Conservation (phyloP, 1,140 invertebrate species). For the Brachystomella parvula region DNA sequence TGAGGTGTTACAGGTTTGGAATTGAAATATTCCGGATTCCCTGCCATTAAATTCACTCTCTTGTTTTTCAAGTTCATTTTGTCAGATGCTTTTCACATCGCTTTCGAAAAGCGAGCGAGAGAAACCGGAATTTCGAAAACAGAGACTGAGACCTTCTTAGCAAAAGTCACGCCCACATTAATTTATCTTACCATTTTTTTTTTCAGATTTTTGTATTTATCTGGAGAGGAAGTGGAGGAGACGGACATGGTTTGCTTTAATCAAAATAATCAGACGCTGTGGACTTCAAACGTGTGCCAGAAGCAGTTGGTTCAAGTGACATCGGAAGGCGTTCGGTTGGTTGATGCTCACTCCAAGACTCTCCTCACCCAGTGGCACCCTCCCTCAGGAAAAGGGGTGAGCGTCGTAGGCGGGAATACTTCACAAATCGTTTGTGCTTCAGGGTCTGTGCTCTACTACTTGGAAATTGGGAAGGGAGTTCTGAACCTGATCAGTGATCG, state of each 20-base stretch:
- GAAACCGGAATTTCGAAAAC: no score
- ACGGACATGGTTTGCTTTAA: slow-evolving; percentile 85
- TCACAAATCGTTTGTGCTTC: slow-evolving; percentile 80
- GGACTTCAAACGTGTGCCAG: slow-evolving; percentile 77
- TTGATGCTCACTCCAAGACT: slow-evolving; percentile 57
- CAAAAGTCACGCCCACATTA: background rate
- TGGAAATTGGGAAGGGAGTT: slow-evolving; percentile 64
- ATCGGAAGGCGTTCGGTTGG: slow-evolving; percentile 57
- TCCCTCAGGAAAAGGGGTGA: slow-evolving; percentile 64
- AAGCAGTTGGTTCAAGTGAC: slow-evolving; percentile 80
- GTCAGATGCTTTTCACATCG: no score
- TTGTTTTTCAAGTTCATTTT: no score
- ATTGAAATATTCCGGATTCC: no score
- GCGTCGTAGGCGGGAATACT: slow-evolving; percentile 77
- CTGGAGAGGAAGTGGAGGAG: slow-evolving; percentile 94
- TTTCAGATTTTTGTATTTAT: slow-evolving; percentile 68
- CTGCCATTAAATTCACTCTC: no score
- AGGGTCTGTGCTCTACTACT: slow-evolving; percentile 79
- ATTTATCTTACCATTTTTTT: slow-evolving; percentile 9
- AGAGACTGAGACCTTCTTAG: no score
- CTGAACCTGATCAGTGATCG: slow-evolving; percentile 57
- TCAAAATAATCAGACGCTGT: slow-evolving; percentile 84
- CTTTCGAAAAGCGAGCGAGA: no score
- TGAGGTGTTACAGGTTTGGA: no score
- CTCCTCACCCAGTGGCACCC: slow-evolving; percentile 68